Conservation (phyloP, 92 coral and sea anemone genomes). For the Palythoa caribaeorum region DNA sequence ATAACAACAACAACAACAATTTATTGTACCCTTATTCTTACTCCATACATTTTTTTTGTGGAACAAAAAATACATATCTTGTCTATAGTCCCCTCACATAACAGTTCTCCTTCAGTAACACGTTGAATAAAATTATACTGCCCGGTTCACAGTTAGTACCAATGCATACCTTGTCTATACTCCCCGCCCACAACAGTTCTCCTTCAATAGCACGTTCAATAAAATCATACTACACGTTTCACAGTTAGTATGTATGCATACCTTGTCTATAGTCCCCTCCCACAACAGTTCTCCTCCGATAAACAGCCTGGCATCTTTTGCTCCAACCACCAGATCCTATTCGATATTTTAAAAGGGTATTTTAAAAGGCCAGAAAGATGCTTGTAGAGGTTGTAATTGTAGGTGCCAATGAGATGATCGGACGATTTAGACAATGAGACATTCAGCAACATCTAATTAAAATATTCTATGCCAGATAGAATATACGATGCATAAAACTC, state of each 20-base stretch:
- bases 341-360: background rate
- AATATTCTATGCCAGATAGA: too few relatives aligned
- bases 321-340: conserved; percentile 91
- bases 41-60: too few relatives aligned
- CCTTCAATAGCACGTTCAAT: conserved; percentile 64
- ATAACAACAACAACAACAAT: too few relatives aligned
- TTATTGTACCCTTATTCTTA: too few relatives aligned
- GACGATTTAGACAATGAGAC: too few relatives aligned
- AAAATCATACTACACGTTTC: too few relatives aligned
- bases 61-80: conserved; percentile 62
- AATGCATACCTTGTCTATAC: conserved; percentile 82
- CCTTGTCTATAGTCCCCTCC: conserved; percentile 96
- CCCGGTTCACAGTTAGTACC: too few relatives aligned
- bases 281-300: conserved; percentile 89
- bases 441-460: too few relatives aligned
- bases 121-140: too few relatives aligned
- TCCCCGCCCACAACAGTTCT: conserved; percentile 88
- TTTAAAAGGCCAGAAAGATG: background rate
- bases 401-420: too few relatives aligned
- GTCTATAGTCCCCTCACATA: conserved; percentile 91
- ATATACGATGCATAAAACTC: too few relatives aligned
- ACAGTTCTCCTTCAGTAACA: conserved; percentile 80
- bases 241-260: background rate
- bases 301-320: conserved; percentile 80
- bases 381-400: too few relatives aligned